Conservation (phyloP, 1,140 invertebrate genomes). For the Procambarus clarkii region DNA sequence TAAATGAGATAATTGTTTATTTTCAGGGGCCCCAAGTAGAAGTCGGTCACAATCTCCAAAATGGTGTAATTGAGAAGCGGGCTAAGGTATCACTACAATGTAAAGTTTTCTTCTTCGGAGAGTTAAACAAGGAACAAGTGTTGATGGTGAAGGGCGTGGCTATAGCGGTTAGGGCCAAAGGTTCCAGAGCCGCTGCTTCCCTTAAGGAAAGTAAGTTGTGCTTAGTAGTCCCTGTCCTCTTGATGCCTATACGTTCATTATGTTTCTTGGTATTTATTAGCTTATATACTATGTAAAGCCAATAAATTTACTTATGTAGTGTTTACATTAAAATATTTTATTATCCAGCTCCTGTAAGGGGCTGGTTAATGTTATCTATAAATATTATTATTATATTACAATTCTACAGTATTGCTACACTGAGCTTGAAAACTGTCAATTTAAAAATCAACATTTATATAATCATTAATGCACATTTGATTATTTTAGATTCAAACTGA, state of each 20-base stretch:
- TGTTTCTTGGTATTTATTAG: background rate
- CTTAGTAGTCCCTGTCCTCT: background rate
- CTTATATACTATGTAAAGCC: background rate
- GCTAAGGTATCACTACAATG: conserved; percentile 81
- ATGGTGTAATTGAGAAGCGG: conserved; percentile 80
- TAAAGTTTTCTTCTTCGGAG: conserved; percentile 83
- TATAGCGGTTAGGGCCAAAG: conserved; percentile 77
- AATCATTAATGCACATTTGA: too few relatives aligned
- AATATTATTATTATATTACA: too few relatives aligned
- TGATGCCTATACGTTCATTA: too few relatives aligned
- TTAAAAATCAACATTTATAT: too few relatives aligned
- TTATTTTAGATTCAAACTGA: too few relatives aligned
- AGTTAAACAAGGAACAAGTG: conserved; percentile 79
- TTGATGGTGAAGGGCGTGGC: conserved; percentile 79
- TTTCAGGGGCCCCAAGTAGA: conserved; percentile 73
- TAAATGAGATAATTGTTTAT: conserved; percentile 1
- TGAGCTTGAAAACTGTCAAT: too few relatives aligned
- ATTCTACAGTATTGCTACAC: too few relatives aligned
- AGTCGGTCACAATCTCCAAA: conserved; percentile 75
- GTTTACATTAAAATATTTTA: too few relatives aligned
- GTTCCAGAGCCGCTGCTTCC: conserved; percentile 73
- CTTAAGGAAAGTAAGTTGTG: background rate
- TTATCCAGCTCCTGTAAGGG: too few relatives aligned
- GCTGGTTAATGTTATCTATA: too few relatives aligned
- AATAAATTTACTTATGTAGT: background rate